Percentiles rank a stretch among this genome's conserved stretches.
Evolutionary conservation across 2,888 invertebrate genomes (phyloP).

Genomic region (Spatulosminthurus flaviceps): DNA sequence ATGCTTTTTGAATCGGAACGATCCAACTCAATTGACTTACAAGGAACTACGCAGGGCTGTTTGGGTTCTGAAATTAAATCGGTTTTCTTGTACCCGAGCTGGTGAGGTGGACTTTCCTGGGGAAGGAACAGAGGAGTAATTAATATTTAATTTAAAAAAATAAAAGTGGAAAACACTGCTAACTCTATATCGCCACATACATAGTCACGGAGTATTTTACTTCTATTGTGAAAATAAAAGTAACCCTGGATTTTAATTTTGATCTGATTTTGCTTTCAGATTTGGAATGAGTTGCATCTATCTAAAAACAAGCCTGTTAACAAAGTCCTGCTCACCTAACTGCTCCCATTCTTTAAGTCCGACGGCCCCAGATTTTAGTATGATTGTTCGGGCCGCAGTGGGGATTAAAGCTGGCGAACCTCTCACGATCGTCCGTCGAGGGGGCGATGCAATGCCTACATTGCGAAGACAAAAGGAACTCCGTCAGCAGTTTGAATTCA

Average conservation of each 20-base stretch:
- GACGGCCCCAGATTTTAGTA: constrained; percentile 1
- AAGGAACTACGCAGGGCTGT: neutral
- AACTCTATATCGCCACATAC: no score
- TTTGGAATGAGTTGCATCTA: constrained; percentile 1
- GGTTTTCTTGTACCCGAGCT: neutral
- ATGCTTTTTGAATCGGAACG: constrained; percentile 3
- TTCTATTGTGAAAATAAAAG: no score
- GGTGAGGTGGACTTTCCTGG: neutral
- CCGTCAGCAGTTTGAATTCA: neutral
- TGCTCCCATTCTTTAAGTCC: neutral
- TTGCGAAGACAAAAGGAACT: neutral
- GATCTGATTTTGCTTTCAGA: neutral
- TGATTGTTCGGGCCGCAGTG: neutral
- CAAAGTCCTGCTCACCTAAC: constrained; percentile 6
- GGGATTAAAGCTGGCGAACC: neutral
- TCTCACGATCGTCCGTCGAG: neutral
- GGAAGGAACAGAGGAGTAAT: neutral
- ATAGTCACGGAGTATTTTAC: no score
- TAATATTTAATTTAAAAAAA: no score
- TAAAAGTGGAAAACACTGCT: no score
- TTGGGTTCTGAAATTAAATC: constrained; percentile 12
- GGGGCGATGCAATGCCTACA: neutral
- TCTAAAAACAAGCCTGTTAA: neutral
- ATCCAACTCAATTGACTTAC: neutral
- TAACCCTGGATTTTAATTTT: no score